These are phyloP conservation scores for Melanerpes formicivorus DNA, from an alignment of 2,113 vertebrate genomes.

Conservation along the genomic window DNA sequence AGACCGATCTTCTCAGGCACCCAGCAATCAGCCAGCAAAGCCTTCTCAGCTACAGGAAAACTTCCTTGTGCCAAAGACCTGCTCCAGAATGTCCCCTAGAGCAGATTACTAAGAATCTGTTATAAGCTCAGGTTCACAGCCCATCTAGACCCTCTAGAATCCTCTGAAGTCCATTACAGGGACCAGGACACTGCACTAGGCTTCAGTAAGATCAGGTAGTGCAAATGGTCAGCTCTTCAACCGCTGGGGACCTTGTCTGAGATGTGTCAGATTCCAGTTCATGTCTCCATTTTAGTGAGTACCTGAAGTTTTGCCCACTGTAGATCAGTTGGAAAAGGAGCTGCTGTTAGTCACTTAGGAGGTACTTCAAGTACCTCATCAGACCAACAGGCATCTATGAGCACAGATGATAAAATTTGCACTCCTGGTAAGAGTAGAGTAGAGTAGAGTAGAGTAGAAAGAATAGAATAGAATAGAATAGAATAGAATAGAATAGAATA, in stretches of 20 bases:
- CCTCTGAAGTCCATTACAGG: neutral
- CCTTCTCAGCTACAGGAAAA: neutral
- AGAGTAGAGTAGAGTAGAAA: no score
- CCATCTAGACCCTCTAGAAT: neutral
- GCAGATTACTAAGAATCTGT: fast-evolving
- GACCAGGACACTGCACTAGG: neutral
- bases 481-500: no score
- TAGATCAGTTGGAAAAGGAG: neutral
- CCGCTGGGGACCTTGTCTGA: neutral
- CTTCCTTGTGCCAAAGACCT: neutral
- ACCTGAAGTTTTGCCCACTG: neutral
- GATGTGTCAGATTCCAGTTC: neutral
- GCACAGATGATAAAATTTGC: no score
- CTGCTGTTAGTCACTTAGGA: neutral
- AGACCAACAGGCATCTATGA: neutral
- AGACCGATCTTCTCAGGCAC: neutral
- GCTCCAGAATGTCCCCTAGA: fast-evolving
- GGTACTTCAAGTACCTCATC: neutral
- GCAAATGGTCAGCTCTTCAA: neutral
- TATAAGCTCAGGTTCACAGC: neutral
- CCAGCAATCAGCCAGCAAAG: neutral
- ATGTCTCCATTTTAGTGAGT: neutral
- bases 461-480: no score
- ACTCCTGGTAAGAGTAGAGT: neutral
- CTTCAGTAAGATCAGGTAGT: neutral